Evolutionary conservation across 2,113 vertebrate genomes (phyloP).

Genomic region (Anarrhichthys ocellatus): DNA sequence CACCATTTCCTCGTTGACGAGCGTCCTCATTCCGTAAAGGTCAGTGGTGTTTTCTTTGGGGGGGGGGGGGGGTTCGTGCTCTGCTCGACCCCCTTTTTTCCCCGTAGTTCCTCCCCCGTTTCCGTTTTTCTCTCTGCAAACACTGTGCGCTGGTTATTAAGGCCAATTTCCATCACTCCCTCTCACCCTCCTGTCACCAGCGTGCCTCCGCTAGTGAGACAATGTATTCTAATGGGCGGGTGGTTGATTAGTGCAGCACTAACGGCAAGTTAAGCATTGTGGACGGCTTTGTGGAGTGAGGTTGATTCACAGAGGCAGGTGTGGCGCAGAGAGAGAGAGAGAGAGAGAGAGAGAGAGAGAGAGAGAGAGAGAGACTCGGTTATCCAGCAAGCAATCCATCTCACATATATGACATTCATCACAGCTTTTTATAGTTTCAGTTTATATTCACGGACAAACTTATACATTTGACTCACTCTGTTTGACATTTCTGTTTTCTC

Average conservation of each 20-base stretch:
- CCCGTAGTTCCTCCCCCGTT: not conserved
- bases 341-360: not conserved
- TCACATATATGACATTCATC: not conserved
- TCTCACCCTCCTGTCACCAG: conserved; percentile 53
- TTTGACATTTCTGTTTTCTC: conserved; percentile 35
- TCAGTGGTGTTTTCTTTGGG: conserved; percentile 22
- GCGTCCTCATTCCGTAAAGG: conserved; percentile 61
- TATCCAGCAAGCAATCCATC: not conserved
- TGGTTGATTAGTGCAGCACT: conserved; percentile 66
- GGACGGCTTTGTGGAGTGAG: conserved; percentile 34
- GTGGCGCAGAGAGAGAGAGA: not conserved
- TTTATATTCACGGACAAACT: not conserved
- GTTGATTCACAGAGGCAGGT: conserved; percentile 37
- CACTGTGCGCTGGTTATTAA: conserved; percentile 61
- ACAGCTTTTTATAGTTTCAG: not conserved
- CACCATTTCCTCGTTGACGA: conserved; percentile 53
- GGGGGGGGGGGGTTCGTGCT: not conserved
- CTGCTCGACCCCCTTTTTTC: conserved; percentile 5
- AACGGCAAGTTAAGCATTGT: conserved; percentile 52
- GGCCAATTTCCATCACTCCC: conserved; percentile 68
- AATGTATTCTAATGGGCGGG: conserved; percentile 63
- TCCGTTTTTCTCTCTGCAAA: conserved; percentile 19
- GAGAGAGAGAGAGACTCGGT: not conserved
- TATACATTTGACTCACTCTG: conserved; percentile 19
- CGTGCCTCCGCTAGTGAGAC: not conserved